A percentile compares a stretch with the other conserved stretches of the same genome.
These are phyloP conservation scores for Ichneumoninae sp. DNA, from an alignment of 2,888 invertebrate genomes.

Conservation along the genomic window DNA sequence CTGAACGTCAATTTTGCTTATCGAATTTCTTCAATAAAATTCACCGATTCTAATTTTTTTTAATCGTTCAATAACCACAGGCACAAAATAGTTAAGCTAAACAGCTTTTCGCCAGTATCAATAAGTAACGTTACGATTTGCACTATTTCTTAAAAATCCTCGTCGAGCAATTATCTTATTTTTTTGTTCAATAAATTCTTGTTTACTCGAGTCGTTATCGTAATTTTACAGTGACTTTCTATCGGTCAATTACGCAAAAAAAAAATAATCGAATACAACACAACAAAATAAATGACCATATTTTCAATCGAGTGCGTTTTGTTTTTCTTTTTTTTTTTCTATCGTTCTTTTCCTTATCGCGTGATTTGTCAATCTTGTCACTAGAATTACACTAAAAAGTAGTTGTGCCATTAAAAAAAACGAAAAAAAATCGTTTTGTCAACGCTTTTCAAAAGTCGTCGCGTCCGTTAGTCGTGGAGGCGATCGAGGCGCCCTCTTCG, in stretches of 20 bases:
- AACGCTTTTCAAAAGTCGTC: background rate
- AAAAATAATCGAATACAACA: constrained; percentile 13
- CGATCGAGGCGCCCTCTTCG: background rate
- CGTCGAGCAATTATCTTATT: constrained; percentile 22
- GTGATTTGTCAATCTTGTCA: background rate
- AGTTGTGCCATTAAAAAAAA: constrained; percentile 72
- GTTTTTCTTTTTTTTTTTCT: constrained; percentile 14
- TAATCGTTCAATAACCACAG: constrained; percentile 70
- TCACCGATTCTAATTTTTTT: background rate
- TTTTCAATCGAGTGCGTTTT: constrained; percentile 29
- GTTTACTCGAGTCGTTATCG: constrained; percentile 47
- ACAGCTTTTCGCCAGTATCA: constrained; percentile 71
- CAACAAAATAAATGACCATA: background rate
- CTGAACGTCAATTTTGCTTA: constrained; percentile 5
- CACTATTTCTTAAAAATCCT: constrained; percentile 63
- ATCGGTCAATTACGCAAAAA: background rate
- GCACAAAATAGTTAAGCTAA: constrained; percentile 78
- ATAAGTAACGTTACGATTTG: constrained; percentile 72
- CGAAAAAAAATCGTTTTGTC: background rate
- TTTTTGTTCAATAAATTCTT: too few relatives aligned
- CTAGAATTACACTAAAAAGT: constrained; percentile 70
- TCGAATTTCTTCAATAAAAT: background rate
- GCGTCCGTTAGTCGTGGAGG: background rate
- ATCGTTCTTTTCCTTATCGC: background rate
- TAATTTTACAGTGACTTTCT: constrained; percentile 3